Conservation (phyloP, 1,140 invertebrate species). For the Meloidogyne floridensis region DNA sequence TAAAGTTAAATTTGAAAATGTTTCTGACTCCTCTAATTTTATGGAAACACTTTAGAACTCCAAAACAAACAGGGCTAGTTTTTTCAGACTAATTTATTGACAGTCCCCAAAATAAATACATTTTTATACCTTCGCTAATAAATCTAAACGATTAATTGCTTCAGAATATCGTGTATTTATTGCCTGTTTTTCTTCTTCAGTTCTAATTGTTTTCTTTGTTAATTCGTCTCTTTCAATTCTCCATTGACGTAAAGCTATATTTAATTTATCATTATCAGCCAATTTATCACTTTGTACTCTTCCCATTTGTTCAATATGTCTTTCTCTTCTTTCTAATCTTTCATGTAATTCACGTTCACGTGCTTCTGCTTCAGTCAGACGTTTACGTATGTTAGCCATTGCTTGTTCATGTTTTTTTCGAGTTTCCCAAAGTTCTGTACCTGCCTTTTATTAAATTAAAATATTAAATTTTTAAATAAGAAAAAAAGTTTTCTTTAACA, state of each 20-base stretch:
- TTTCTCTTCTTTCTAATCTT: slow-evolving; percentile 33
- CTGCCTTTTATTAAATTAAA: slow-evolving; percentile 12
- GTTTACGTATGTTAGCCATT: slow-evolving; percentile 18
- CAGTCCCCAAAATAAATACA: too few relatives aligned
- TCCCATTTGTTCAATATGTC: slow-evolving; percentile 41
- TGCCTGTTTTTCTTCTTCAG: slow-evolving; percentile 8
- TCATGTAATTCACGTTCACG: slow-evolving; percentile 31
- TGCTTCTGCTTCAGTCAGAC: slow-evolving; percentile 18
- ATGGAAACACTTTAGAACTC: too few relatives aligned
- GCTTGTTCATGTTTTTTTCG: slow-evolving; percentile 28
- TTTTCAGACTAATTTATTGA: too few relatives aligned
- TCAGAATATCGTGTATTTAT: slow-evolving; percentile 4
- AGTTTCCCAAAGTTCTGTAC: slow-evolving; percentile 37
- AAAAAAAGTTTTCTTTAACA: too few relatives aligned
- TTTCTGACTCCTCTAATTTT: too few relatives aligned
- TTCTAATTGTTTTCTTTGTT: slow-evolving; percentile 19
- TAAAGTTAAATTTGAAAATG: too few relatives aligned
- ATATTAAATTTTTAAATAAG: too few relatives aligned
- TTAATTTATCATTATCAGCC: slow-evolving; percentile 24
- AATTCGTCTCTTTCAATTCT: slow-evolving; percentile 19
- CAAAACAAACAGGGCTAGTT: too few relatives aligned
- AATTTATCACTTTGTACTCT: slow-evolving; percentile 18
- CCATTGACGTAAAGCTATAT: slow-evolving; percentile 26
- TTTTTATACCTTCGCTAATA: slow-evolving; percentile 27
- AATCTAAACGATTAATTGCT: slow-evolving; percentile 21